Evolutionary conservation across 2,797 vertebrate species (phyloP), one percentile per base, ranked within the genome.

Genomic region (Acipenser ruthenus): DNA sequence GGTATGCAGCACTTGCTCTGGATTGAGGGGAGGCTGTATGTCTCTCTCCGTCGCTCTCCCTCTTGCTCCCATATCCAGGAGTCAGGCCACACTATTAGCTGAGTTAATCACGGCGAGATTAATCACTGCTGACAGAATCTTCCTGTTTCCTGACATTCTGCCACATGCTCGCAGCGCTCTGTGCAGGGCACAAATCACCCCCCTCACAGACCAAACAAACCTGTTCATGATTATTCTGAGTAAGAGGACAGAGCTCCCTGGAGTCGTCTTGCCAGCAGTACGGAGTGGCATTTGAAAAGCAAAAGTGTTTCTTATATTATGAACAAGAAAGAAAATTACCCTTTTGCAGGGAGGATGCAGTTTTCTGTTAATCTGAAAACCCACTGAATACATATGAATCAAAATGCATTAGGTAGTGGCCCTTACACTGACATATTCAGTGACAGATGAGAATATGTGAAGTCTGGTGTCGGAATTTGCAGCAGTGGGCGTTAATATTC

Each of bases 91-190:
- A 64, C 66, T 69, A 65, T 70, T 73, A 70, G 72, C 69, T 73
- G 66, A 70, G 64, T 65, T 70, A 70, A 73, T 73, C 72, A 73
- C 23, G 18, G 66, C 68, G 67, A 70, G 69, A 73, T 70, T 70
- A 73, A 73, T 73, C 66, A 70, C 55, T 55, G 64, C 61, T 70
- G 72, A 70, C 66, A 70, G 69, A 58, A 52, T 66, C 65, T 68
- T 66, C 63, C 72, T 70, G 72, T 49, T 66, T 65, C 65, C 18
- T 65, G 67, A 70, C 69, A 68, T 62, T 61, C 55, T 62, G 67
- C 64, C 67, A 53, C 56, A 63, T 56, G 66, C 56, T 59, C 52
- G 48, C 67, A 66, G 15, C 23, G 12, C 62, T 15, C 18, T 15
- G 64, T 50, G 48, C 47, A 63, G 61, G 64, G 70, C 52, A 58